Conservation (phyloP, 2,888 invertebrate genomes). For the Melinopterus prodromus region DNA sequence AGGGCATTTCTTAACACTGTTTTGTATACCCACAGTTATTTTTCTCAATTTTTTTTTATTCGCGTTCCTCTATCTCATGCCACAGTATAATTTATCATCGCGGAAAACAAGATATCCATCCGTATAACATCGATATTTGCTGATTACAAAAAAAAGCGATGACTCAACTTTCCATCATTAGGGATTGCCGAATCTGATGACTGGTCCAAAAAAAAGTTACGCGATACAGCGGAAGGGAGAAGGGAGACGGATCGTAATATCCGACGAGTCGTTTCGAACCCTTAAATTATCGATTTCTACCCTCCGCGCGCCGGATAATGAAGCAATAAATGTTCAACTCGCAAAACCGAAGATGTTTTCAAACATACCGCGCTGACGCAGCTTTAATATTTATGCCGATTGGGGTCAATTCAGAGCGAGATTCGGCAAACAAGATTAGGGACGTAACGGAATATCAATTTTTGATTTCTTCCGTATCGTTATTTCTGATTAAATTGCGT, state of each 20-base stretch:
- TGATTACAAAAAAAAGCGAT: constrained; percentile 43
- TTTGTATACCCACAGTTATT: constrained; percentile 9
- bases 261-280: constrained; percentile 26
- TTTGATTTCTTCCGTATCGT: background rate
- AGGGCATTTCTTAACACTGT: constrained; percentile 1
- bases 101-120: background rate
- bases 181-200: constrained; percentile 50
- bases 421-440: background rate
- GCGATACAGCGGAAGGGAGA: constrained; percentile 44
- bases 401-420: background rate
- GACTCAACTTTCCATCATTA: constrained; percentile 55
- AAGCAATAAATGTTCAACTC: constrained; percentile 54
- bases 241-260: constrained; percentile 43
- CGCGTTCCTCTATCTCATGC: constrained; percentile 20
- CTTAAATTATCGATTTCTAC: constrained; percentile 45
- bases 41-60: constrained; percentile 11
- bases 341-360: constrained; percentile 52
- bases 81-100: background rate
- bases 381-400: constrained; percentile 58
- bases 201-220: constrained; percentile 48
- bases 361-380: constrained; percentile 55
- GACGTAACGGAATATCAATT: background rate
- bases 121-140: background rate
- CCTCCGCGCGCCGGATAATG: constrained; percentile 44
- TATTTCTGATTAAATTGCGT: background rate